phyloP scores from a whole-genome alignment of 2,797 vertebrate genomes.

The Sebastolobus alascanus region DNA sequence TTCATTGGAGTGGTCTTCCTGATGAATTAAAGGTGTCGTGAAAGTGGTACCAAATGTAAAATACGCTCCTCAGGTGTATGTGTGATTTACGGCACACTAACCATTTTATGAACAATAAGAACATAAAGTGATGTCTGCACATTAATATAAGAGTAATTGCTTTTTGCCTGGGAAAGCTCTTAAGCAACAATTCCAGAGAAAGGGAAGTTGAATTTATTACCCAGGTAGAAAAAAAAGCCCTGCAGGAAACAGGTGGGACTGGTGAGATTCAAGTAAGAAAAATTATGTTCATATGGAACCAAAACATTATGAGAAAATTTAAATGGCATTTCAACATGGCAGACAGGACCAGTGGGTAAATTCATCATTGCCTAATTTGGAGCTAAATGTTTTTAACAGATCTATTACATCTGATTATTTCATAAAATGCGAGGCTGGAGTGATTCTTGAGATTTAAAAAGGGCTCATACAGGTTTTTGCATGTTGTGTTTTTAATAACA shows the following conservation, averaged over 20 bases:
- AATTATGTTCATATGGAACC: conserved; percentile 70
- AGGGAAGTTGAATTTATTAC: conserved; percentile 75
- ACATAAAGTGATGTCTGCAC: conserved; percentile 60
- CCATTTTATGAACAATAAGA: conserved; percentile 52
- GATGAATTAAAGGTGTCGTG: conserved; percentile 1
- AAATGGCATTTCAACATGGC: conserved; percentile 71
- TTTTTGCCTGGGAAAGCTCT: conserved; percentile 75
- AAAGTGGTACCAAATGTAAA: conserved; percentile 9
- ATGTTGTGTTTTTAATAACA: conserved; percentile 75
- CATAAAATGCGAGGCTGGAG: conserved; percentile 3
- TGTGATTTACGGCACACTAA: conserved; percentile 50
- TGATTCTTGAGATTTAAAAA: conserved; percentile 41
- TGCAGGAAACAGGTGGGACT: conserved; percentile 79
- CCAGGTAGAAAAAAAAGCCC: conserved; percentile 40
- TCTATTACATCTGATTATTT: conserved; percentile 49
- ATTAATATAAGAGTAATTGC: conserved; percentile 68
- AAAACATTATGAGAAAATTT: conserved; percentile 70
- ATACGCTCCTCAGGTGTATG: conserved; percentile 17
- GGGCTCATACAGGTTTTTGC: conserved; percentile 51
- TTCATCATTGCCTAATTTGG: conserved; percentile 63
- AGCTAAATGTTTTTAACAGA: conserved; percentile 59
- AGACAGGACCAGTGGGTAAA: conserved; percentile 49
- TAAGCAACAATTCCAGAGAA: conserved; percentile 65
- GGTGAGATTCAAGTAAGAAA: conserved; percentile 73
- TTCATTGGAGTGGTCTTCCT: background rate